Evolutionary conservation across 2,888 invertebrate genomes (phyloP).

Genomic region (Phortica okadai): DNA sequence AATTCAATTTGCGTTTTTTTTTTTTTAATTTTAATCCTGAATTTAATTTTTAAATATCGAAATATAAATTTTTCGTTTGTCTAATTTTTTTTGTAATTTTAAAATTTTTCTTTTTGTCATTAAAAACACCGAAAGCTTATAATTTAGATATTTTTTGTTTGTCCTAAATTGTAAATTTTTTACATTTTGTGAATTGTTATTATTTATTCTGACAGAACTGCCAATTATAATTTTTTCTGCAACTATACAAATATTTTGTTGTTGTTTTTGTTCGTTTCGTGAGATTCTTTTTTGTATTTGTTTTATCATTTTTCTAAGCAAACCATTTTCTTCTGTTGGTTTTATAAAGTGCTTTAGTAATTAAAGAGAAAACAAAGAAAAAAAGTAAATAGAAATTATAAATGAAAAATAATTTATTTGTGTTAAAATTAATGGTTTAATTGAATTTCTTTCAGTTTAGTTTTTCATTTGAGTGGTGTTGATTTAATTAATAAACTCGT

Average conservation of each 20-base stretch:
- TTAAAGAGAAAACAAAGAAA: constrained; percentile 46
- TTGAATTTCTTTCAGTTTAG: too few species aligned
- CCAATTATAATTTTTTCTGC: neutral
- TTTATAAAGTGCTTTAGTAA: constrained; percentile 33
- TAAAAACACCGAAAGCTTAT: constrained; percentile 77
- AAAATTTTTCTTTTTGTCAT: constrained; percentile 54
- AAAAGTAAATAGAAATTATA: too few species aligned
- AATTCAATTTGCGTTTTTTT: constrained; percentile 51
- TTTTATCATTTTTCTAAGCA: constrained; percentile 44
- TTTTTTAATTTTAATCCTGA: constrained; percentile 51
- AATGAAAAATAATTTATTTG: neutral
- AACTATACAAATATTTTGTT: constrained; percentile 21
- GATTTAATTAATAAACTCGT: neutral
- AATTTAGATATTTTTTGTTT: constrained; percentile 70
- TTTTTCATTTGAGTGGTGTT: neutral
- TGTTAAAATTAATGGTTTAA: neutral
- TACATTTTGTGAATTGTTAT: constrained; percentile 52
- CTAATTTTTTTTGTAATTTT: constrained; percentile 61
- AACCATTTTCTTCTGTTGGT: constrained; percentile 43
- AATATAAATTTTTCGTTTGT: constrained; percentile 59
- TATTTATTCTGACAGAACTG: neutral
- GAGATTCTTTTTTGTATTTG: constrained; percentile 46
- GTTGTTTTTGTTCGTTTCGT: constrained; percentile 46
- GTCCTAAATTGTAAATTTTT: constrained; percentile 67
- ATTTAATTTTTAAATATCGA: constrained; percentile 66